Base-by-base conservation (phyloP, 2,888 invertebrate genomes). In the Mayetiola destructor region DNA sequence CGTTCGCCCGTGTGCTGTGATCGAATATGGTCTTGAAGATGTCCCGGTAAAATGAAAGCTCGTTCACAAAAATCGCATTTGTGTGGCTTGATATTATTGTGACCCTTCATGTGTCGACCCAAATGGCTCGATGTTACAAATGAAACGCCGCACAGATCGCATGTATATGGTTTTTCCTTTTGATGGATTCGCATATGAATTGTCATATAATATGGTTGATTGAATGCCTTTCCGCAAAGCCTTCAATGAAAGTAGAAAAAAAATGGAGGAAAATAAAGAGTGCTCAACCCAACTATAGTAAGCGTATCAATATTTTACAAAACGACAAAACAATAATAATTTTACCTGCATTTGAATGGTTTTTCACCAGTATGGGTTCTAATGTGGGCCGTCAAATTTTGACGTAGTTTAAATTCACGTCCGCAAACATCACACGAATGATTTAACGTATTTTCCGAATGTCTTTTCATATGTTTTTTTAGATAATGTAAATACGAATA, bases 131-230 rank as follows among this genome's bases (percentile, higher is more conserved):
- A 40, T 23, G 40, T 40, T 2, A 39, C 39, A 56, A 37, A 56
- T 10, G 56, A 40, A 18, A 37, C 30, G 21, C 56, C 56, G 20
- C 56, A 56, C 14, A 56, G 14, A 23, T 12, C 27, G 20, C 56
- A 56, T 29, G 39, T 39, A 36, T 40, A 56, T 4, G 56, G 56
- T 29, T 39, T 56, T 40, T 56, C 40, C 14, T 40, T 29, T 9
- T 27, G 20, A 40, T 56, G 56, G 40, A 56, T 56, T 39, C 40
- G 40, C 56, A 56, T 56, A 20, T 56, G 56, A 23, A 56, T 39
- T 9, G 39, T 39, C 36, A 56, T 56, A n/a, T 56, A 56, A 18
- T 40, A 40, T 12, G 56, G 30, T 37, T 56, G 56, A 29, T 29
- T 39, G 40, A 56, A 56, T n/a, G 39, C 27, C 14, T 56, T 56